phyloP scores from a whole-genome alignment of 2,113 vertebrate genomes.

The Polyodon spathula region DNA sequence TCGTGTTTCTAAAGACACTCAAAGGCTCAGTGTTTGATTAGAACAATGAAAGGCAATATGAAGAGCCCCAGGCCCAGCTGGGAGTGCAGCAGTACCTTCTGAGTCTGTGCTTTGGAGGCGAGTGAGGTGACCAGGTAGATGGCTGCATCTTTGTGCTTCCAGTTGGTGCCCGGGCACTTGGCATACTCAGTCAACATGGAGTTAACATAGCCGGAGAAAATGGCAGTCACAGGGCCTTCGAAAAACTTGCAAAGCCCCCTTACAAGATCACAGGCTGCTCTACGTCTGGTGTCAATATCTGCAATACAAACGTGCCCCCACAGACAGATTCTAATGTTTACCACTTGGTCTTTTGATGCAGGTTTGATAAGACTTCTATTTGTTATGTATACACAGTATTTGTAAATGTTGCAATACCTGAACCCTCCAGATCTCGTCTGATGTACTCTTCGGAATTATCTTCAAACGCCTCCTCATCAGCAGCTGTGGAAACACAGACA shows the following conservation, averaged over 20 bases:
- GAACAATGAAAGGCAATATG: constrained; percentile 2
- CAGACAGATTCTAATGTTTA: too few relatives aligned
- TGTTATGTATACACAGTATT: too few relatives aligned
- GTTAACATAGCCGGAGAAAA: constrained; percentile 95
- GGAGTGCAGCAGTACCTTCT: constrained; percentile 66
- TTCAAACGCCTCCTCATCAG: constrained; percentile 97
- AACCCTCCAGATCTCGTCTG: constrained; percentile 93
- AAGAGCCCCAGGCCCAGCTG: neutral
- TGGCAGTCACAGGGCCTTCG: constrained; percentile 88
- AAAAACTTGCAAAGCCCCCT: constrained; percentile 94
- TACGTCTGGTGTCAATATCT: constrained; percentile 95
- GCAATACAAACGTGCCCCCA: constrained; percentile 23
- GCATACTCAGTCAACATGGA: constrained; percentile 91
- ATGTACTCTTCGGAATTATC: constrained; percentile 98
- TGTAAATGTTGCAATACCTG: constrained; percentile 67
- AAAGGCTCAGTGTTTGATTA: constrained; percentile 1
- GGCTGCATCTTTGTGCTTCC: constrained; percentile 97
- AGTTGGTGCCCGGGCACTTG: constrained; percentile 84
- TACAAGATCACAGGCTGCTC: constrained; percentile 93
- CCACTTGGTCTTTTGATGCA: neutral
- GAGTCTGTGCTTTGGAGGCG: constrained; percentile 95
- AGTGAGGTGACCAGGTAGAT: constrained; percentile 95
- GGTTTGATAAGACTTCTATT: neutral
- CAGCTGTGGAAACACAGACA: constrained; percentile 58
- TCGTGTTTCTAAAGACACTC: too few relatives aligned